Evolutionary conservation across 2,113 vertebrate genomes (phyloP).

Genomic region (Delphinus delphis): DNA sequence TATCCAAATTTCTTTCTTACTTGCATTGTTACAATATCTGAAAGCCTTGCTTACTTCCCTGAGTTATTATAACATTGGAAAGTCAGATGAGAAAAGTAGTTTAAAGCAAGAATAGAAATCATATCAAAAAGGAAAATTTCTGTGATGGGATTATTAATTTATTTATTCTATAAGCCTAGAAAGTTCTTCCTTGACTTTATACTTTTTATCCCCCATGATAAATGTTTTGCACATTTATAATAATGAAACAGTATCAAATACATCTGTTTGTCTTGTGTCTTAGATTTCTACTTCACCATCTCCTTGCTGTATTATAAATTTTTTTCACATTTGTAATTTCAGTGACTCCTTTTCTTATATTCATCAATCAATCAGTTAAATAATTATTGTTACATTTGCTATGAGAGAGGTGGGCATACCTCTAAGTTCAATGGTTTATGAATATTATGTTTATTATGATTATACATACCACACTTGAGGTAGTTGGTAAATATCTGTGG

Average conservation of each 20-base stretch:
- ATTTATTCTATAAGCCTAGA: neutral
- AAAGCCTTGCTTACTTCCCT: neutral
- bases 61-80: neutral
- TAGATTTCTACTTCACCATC: neutral
- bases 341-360: neutral
- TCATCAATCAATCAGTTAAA: neutral
- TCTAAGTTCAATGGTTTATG: neutral
- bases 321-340: neutral
- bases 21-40: neutral
- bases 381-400: neutral
- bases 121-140: neutral
- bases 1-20: neutral
- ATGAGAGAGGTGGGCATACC: neutral
- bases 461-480: neutral
- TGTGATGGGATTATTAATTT: neutral
- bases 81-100: neutral
- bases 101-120: neutral
- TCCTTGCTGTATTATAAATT: neutral
- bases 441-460: neutral
- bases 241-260: neutral
- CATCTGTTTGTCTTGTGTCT: neutral
- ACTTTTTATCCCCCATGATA: neutral
- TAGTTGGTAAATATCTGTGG: neutral
- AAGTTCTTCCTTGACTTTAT: neutral
- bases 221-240: neutral